Conservation (phyloP, 1,140 invertebrate genomes). For the Sitophilus oryzae region DNA sequence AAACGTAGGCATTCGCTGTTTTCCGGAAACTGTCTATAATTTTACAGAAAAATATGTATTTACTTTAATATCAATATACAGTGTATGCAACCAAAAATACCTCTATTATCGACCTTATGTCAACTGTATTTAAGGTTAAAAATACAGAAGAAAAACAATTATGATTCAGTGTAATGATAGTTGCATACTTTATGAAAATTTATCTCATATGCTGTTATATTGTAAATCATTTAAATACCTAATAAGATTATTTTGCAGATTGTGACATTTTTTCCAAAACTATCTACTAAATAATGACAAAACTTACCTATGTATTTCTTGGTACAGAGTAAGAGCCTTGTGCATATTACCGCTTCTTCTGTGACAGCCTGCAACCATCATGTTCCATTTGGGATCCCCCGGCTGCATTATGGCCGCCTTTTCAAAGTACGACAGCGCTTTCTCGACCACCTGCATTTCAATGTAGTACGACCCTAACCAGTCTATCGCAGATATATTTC, state of each 20-base stretch:
- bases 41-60: not conserved
- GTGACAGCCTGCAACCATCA: conserved; percentile 80
- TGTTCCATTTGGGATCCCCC: conserved; percentile 74
- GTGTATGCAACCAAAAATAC: too few relatives aligned
- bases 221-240: too few relatives aligned
- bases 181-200: too few relatives aligned
- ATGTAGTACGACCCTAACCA: conserved; percentile 91
- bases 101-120: too few relatives aligned
- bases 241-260: too few relatives aligned
- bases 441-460: conserved; percentile 81
- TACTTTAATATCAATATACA: too few relatives aligned
- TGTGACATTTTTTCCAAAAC: too few relatives aligned
- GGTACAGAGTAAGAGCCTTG: conserved; percentile 74
- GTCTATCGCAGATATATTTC: conserved; percentile 82
- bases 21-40: conserved; percentile 65
- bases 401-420: conserved; percentile 83
- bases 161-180: too few relatives aligned
- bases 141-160: too few relatives aligned
- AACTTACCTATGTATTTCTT: conserved; percentile 66
- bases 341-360: conserved; percentile 75
- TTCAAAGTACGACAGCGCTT: conserved; percentile 84
- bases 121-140: too few relatives aligned
- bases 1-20: conserved; percentile 83
- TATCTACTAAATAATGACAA: not conserved
- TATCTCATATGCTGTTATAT: too few relatives aligned